phyloP scores from a whole-genome alignment of 2,888 invertebrate genomes.

The Acanthopleura granulata region DNA sequence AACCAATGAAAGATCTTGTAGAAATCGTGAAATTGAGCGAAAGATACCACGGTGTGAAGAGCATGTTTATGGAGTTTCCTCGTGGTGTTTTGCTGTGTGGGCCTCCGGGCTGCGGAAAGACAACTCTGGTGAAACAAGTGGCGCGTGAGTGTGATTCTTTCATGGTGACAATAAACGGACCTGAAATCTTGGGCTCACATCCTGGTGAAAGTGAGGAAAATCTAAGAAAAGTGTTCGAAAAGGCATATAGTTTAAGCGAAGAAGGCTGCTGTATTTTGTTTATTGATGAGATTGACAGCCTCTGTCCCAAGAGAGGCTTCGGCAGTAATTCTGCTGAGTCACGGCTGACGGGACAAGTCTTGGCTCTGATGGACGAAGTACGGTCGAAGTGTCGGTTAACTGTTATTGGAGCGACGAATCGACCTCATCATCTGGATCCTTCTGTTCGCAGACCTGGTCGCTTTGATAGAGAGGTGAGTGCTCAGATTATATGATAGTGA shows the following conservation, averaged over 20 bases:
- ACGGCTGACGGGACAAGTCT: conserved; percentile 71
- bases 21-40: conserved; percentile 28
- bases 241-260: conserved; percentile 66
- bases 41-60: background rate
- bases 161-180: conserved; percentile 70
- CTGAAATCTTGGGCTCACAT: conserved; percentile 71
- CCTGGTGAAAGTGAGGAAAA: conserved; percentile 74
- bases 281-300: conserved; percentile 69
- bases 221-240: conserved; percentile 71
- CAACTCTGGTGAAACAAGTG: conserved; percentile 79
- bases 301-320: conserved; percentile 50
- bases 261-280: conserved; percentile 68
- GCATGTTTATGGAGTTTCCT: conserved; percentile 38
- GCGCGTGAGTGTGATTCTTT: conserved; percentile 70
- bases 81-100: conserved; percentile 57
- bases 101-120: conserved; percentile 64
- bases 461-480: conserved; percentile 73
- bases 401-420: conserved; percentile 74
- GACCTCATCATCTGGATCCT: conserved; percentile 71
- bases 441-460: conserved; percentile 73
- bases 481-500: background rate
- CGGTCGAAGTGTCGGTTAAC: conserved; percentile 67
- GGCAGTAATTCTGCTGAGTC: conserved; percentile 58
- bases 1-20: conserved; percentile 37
- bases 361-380: conserved; percentile 72